These are phyloP conservation scores for Melipona quadrifasciata DNA, from an alignment of 1,140 invertebrate species.

Conservation along the genomic window DNA sequence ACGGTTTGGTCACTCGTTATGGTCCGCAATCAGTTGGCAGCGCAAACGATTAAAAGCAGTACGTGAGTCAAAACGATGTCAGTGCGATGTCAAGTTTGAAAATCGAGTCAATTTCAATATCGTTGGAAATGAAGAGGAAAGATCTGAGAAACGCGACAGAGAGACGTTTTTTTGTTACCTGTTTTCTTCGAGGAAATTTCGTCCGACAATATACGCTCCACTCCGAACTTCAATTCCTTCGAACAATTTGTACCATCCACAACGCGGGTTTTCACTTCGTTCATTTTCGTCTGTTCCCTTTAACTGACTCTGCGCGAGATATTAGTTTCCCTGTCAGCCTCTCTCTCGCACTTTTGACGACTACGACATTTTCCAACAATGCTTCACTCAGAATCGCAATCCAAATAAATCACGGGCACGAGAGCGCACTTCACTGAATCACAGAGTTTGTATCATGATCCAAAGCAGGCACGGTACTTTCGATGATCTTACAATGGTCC, in stretches of 20 bases:
- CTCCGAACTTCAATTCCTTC: constrained; percentile 80
- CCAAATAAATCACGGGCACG: neutral
- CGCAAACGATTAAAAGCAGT: neutral
- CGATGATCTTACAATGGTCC: neutral
- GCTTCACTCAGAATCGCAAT: neutral
- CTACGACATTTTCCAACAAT: constrained; percentile 2
- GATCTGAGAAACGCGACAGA: neutral
- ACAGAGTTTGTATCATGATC: neutral
- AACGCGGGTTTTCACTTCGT: constrained; percentile 42
- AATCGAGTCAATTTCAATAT: neutral
- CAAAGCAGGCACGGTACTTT: neutral
- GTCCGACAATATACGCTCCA: constrained; percentile 81
- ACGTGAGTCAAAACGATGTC: neutral
- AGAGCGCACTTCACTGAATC: neutral
- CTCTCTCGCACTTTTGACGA: neutral
- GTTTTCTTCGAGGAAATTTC: constrained; percentile 67
- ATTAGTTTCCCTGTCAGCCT: neutral
- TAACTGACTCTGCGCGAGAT: neutral
- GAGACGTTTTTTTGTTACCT: constrained; percentile 54
- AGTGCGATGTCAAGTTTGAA: neutral
- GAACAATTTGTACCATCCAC: constrained; percentile 54
- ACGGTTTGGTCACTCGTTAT: too few species aligned
- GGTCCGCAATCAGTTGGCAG: too few species aligned
- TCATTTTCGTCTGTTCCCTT: constrained; percentile 37
- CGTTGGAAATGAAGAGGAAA: neutral